Percentiles rank a stretch among this genome's conserved stretches.
Evolutionary conservation across 2,888 invertebrate genomes (phyloP).

Genomic region (Scaptomyza reducta): DNA sequence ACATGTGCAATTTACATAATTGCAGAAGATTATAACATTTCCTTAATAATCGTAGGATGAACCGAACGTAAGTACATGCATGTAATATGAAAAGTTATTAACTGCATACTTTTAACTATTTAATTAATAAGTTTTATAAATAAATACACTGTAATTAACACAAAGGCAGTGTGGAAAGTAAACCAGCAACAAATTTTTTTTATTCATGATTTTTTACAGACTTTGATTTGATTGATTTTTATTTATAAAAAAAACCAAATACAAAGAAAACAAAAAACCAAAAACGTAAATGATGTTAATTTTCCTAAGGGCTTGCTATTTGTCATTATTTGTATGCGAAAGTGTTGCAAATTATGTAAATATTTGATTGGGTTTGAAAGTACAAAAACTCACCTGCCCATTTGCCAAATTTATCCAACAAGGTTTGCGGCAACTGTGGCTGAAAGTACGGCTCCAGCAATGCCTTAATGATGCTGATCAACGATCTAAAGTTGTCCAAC

Average conservation of each 20-base stretch:
- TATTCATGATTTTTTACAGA: no score
- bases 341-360: slow-evolving; percentile 2
- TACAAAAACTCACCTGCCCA: slow-evolving; percentile 91
- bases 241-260: no score
- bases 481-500: slow-evolving; percentile 87
- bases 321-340: neutral
- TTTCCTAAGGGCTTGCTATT: neutral
- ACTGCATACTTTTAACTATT: slow-evolving; percentile 3
- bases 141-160: neutral
- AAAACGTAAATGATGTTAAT: neutral
- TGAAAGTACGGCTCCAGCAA: slow-evolving; percentile 88
- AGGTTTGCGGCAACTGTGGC: slow-evolving; percentile 86
- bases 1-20: slow-evolving; percentile 21
- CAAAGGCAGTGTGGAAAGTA: neutral
- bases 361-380: neutral
- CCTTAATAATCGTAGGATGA: slow-evolving; percentile 5
- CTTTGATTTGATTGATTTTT: no score
- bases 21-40: neutral
- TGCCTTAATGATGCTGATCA: slow-evolving; percentile 86
- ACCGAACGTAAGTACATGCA: neutral
- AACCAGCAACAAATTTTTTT: neutral
- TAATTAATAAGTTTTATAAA: neutral
- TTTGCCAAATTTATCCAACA: slow-evolving; percentile 89
- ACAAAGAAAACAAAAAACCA: neutral
- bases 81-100: neutral